Conservation (phyloP, 1,140 invertebrate genomes). For the Rhopalosiphum padi region DNA sequence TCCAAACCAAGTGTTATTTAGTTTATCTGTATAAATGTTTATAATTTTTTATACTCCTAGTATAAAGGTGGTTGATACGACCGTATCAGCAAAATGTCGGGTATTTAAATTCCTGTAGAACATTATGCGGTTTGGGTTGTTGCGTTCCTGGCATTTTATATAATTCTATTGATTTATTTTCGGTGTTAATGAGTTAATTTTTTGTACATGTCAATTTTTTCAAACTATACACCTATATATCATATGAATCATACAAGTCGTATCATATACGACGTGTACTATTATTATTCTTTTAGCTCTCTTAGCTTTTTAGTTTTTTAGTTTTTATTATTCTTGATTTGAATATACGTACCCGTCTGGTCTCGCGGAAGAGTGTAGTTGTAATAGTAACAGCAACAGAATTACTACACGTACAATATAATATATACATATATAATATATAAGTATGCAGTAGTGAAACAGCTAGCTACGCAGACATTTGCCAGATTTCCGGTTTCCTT, state of each 20-base stretch:
- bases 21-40: neutral
- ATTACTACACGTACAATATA: slow-evolving; percentile 2
- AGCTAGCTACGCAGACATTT: slow-evolving; percentile 30
- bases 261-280: neutral
- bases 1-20: neutral
- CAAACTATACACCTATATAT: neutral
- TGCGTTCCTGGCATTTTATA: neutral
- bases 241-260: too few species aligned
- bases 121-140: neutral
- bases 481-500: slow-evolving; percentile 56
- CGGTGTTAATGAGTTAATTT: neutral
- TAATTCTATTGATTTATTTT: neutral
- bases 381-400: neutral
- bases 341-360: neutral
- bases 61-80: neutral
- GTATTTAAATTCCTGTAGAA: neutral
- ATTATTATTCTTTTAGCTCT: too few species aligned
- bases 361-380: neutral
- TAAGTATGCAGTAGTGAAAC: neutral
- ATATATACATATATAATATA: neutral
- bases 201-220: neutral
- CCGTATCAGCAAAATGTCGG: neutral
- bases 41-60: neutral
- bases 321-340: slow-evolving; percentile 17
- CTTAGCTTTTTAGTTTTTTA: neutral